Conservation (phyloP, 1,140 invertebrate species). For the Brachionus paranguensis region DNA sequence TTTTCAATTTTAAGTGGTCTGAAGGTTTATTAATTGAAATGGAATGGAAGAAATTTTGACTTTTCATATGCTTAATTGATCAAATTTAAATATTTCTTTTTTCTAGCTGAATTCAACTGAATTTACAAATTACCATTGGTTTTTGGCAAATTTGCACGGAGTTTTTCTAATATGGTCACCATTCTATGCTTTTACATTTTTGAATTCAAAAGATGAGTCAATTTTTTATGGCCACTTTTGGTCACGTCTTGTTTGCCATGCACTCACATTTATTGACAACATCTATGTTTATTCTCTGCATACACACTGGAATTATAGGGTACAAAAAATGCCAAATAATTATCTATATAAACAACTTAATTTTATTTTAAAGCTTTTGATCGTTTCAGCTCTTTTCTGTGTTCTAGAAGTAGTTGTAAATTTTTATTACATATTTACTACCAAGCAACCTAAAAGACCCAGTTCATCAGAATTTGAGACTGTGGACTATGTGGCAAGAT, state of each 20-base stretch:
- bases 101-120: neutral
- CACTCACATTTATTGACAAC: neutral
- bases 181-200: neutral
- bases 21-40: neutral
- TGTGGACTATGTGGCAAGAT: neutral
- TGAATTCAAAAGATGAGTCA: neutral
- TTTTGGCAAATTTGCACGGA: neutral
- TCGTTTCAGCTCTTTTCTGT: neutral
- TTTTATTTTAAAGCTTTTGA: neutral
- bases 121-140: neutral
- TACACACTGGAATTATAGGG: neutral
- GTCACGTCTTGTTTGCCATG: neutral
- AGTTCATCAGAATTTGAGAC: neutral
- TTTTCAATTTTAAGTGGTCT: no score
- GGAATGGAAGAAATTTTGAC: neutral
- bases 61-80: neutral
- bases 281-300: neutral
- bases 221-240: constrained; percentile 7
- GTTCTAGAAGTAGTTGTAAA: neutral
- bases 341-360: neutral
- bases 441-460: neutral
- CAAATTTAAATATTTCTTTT: neutral
- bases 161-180: neutral
- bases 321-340: neutral
- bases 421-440: neutral